Conservation (phyloP, 2,797 vertebrate species). For the Acanthurus tractus region DNA sequence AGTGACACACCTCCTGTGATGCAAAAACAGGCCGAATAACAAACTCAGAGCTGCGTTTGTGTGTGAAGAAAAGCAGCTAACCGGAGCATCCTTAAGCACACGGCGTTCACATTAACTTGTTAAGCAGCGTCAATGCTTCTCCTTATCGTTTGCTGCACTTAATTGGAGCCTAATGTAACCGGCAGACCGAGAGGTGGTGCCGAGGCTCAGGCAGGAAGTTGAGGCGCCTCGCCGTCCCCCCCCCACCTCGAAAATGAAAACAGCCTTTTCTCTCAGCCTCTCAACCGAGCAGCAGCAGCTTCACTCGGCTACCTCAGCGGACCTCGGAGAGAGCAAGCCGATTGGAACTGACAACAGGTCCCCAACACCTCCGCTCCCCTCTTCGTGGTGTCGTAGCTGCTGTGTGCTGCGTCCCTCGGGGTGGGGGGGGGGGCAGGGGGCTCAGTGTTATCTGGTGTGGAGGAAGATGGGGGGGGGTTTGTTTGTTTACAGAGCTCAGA, state of each 20-base stretch:
- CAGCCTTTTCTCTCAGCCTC: slow-evolving; percentile 8
- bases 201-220: not conserved
- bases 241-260: not conserved
- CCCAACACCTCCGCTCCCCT: slow-evolving; percentile 36
- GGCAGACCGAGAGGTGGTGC: slow-evolving; percentile 20
- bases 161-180: slow-evolving; percentile 61
- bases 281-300: slow-evolving; percentile 28
- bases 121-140: slow-evolving; percentile 48
- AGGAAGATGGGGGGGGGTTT: slow-evolving; percentile 18
- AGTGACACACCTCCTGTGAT: slow-evolving; percentile 5
- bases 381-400: slow-evolving; percentile 31
- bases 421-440: not conserved
- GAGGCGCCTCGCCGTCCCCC: not conserved
- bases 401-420: slow-evolving; percentile 50
- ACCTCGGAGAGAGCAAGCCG: slow-evolving; percentile 46
- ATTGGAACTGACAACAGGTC: slow-evolving; percentile 73
- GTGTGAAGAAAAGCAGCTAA: slow-evolving; percentile 19
- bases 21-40: slow-evolving; percentile 4
- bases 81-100: slow-evolving; percentile 20
- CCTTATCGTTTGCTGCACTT: slow-evolving; percentile 52
- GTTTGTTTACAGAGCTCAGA: slow-evolving; percentile 45
- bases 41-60: not conserved
- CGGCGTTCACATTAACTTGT: slow-evolving; percentile 44
- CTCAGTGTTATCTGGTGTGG: slow-evolving; percentile 43
- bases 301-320: slow-evolving; percentile 30